A percentile compares a stretch with the other conserved stretches of the same genome.
Evolutionary conservation across 2,113 vertebrate species (phyloP).

Genomic region (Hucho hucho): DNA sequence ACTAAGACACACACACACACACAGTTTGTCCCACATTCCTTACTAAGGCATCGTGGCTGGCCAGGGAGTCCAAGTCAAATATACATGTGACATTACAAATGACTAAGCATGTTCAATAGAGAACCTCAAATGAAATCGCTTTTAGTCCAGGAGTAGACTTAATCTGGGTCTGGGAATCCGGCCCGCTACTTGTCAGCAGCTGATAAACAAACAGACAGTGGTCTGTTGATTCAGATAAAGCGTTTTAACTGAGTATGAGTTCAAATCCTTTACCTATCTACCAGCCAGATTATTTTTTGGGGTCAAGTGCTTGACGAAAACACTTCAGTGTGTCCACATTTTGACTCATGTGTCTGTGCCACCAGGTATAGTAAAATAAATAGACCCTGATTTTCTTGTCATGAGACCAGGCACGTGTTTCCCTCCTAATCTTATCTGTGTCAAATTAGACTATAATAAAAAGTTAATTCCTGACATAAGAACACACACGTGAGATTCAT

Average conservation of each 20-base stretch:
- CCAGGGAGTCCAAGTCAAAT: background rate
- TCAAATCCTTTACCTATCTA: background rate
- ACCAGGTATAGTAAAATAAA: background rate
- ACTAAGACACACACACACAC: background rate
- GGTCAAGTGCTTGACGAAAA: background rate
- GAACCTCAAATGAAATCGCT: no score
- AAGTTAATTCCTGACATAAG: background rate
- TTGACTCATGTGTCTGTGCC: background rate
- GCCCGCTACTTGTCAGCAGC: no score
- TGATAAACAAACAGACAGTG: no score
- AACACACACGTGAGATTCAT: background rate
- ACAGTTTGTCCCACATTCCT: constrained; percentile 5
- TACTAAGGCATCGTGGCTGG: background rate
- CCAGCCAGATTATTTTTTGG: background rate
- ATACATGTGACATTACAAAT: no score
- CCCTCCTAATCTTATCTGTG: constrained; percentile 8
- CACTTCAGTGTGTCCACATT: background rate
- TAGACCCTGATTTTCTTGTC: background rate
- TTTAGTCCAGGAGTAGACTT: no score
- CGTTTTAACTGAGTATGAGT: no score
- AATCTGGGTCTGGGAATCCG: no score
- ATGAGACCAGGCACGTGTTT: background rate
- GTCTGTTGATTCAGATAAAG: no score
- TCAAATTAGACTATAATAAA: background rate
- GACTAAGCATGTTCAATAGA: background rate